A percentile compares a stretch with the other conserved stretches of the same genome.
Evolutionary conservation across 2,113 vertebrate genomes (phyloP).

Genomic region (Antidorcas marsupialis): DNA sequence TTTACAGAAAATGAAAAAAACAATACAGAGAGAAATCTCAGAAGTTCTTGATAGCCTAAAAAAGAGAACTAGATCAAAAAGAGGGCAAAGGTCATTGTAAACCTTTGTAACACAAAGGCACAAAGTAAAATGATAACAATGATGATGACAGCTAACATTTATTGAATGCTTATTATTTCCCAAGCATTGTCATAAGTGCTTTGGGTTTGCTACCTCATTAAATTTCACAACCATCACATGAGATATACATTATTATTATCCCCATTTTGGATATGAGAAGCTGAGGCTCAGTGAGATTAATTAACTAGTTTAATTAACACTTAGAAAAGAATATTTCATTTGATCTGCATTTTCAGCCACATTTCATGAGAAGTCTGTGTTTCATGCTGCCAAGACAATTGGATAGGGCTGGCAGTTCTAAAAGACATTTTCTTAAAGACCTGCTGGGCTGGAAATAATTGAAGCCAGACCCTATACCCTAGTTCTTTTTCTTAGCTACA

Average conservation of each 20-base stretch:
- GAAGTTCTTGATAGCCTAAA: neutral
- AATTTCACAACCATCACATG: neutral
- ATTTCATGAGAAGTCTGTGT: neutral
- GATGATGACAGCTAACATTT: neutral
- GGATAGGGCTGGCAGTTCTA: neutral
- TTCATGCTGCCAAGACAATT: conserved; percentile 14
- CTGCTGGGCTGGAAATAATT: conserved; percentile 59
- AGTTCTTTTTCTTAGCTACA: neutral
- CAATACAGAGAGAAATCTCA: neutral
- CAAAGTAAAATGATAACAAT: neutral
- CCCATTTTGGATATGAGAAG: neutral
- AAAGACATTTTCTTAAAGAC: conserved; percentile 52
- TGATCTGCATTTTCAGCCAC: conserved; percentile 18
- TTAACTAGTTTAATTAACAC: conserved; percentile 23
- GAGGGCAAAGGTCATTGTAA: neutral
- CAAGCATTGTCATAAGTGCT: neutral
- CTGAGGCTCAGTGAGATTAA: neutral
- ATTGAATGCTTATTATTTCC: conserved; percentile 2
- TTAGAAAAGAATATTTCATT: conserved; percentile 39
- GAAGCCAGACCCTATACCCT: conserved; percentile 39
- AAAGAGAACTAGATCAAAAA: neutral
- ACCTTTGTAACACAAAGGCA: too few species aligned
- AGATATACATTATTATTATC: neutral
- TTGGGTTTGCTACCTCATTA: neutral
- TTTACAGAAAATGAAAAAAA: neutral